Conservation (phyloP, 2,113 vertebrate species). For the Sphaerodactylus townsendi region DNA sequence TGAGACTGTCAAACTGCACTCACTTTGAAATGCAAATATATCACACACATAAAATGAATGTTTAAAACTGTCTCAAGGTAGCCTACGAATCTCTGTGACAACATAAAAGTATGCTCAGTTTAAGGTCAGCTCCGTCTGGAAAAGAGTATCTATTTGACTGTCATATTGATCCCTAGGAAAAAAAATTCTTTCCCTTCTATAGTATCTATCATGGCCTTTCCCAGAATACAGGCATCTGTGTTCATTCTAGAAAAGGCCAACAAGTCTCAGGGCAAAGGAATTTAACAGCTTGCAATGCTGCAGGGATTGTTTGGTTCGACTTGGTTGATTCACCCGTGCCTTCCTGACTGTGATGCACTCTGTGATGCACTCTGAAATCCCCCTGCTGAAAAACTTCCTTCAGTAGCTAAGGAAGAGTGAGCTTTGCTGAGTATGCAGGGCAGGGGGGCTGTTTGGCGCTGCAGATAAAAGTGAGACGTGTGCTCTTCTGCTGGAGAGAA, state of each 20-base stretch:
- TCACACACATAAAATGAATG: constrained; percentile 7
- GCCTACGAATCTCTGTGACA: not conserved
- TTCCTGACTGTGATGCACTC: not conserved
- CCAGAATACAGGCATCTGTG: not conserved
- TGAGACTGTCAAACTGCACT: not conserved
- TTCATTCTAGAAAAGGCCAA: not conserved
- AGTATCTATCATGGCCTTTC: not conserved
- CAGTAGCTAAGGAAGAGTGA: not conserved
- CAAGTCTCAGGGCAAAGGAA: not conserved
- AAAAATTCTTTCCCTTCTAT: not conserved
- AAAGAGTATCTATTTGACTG: not conserved
- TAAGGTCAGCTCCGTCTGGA: not conserved
- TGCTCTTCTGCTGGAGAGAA: not conserved
- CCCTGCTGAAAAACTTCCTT: not conserved
- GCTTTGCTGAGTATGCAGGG: not conserved
- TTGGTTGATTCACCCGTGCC: not conserved
- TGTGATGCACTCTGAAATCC: not conserved
- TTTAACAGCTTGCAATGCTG: not conserved
- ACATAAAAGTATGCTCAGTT: not conserved
- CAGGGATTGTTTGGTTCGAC: not conserved
- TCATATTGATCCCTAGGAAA: not conserved
- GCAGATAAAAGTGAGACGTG: not conserved
- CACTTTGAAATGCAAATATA: constrained; percentile 21
- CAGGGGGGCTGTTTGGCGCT: not conserved
- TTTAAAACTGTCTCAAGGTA: constrained; percentile 2